Evolutionary conservation across 2,113 vertebrate species (phyloP).

Genomic region (Otus sunia): DNA sequence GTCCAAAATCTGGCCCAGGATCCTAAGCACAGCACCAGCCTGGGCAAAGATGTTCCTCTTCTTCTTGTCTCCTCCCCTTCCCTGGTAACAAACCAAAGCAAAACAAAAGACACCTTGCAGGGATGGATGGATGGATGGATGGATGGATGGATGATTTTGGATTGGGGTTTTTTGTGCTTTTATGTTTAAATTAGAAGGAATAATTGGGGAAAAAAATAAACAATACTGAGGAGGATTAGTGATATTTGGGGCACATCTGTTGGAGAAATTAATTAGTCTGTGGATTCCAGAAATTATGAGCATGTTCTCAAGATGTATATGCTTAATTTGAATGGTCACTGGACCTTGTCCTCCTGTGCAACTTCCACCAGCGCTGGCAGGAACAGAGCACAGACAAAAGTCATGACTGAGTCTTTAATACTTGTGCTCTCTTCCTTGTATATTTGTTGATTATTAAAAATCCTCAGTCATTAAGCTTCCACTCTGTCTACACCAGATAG

Average conservation of each 20-base stretch:
- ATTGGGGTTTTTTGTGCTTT: background rate
- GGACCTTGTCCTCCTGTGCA: background rate
- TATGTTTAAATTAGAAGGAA: conserved; percentile 40
- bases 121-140: background rate
- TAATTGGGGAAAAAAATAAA: background rate
- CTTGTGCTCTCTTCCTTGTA: background rate
- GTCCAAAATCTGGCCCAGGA: background rate
- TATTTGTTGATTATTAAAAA: conserved; percentile 1
- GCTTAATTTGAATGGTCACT: background rate
- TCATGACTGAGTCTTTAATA: background rate
- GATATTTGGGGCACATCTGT: conserved; percentile 67
- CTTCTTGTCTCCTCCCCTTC: background rate
- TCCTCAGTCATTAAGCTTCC: background rate
- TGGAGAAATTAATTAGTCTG: conserved; percentile 27
- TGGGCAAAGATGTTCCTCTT: background rate
- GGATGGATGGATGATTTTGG: background rate
- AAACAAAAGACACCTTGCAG: conserved; percentile 2
- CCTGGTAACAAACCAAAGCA: background rate
- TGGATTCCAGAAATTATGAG: conserved; percentile 22
- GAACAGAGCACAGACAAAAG: background rate
- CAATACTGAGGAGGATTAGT: conserved; percentile 35
- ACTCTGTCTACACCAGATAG: background rate
- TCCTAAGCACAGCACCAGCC: background rate
- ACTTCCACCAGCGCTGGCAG: background rate
- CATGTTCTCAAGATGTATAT: conserved; percentile 31